Evolutionary conservation across 2,797 vertebrate genomes (phyloP).

Genomic region (Coendou prehensilis): DNA sequence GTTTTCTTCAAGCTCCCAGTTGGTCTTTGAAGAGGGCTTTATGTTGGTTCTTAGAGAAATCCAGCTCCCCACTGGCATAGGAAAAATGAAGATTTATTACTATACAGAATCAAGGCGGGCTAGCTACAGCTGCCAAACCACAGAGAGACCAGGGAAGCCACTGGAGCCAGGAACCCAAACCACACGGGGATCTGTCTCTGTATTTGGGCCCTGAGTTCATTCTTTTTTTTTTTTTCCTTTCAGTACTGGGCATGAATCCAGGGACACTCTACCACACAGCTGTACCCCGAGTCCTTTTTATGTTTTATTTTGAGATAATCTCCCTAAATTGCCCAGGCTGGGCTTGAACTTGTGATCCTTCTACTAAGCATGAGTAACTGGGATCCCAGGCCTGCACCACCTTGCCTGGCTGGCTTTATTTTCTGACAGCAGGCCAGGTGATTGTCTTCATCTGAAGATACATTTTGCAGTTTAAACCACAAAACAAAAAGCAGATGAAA

Average conservation of each 20-base stretch:
- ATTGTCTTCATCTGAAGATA: neutral
- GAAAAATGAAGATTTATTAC: neutral
- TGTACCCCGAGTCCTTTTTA: neutral
- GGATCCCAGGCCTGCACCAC: neutral
- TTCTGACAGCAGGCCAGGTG: neutral
- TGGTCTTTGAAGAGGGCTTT: neutral
- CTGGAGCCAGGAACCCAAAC: neutral
- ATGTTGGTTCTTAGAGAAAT: conserved; percentile 34
- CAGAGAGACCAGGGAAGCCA: neutral
- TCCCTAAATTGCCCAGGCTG: neutral
- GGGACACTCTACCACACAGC: neutral
- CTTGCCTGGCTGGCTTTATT: neutral
- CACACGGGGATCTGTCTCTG: neutral
- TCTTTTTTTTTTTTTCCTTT: neutral
- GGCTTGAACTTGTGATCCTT: neutral
- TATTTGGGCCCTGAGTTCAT: neutral
- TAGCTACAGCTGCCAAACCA: conserved; percentile 5
- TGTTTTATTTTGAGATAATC: neutral
- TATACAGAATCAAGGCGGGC: neutral
- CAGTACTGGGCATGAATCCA: neutral
- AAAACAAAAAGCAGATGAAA: neutral
- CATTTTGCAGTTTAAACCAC: neutral
- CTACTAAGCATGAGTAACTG: neutral
- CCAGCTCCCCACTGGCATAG: neutral
- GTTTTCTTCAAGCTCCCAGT: neutral